These are phyloP conservation scores for Cryptus armator DNA, from an alignment of 2,888 invertebrate species.

Conservation along the genomic window DNA sequence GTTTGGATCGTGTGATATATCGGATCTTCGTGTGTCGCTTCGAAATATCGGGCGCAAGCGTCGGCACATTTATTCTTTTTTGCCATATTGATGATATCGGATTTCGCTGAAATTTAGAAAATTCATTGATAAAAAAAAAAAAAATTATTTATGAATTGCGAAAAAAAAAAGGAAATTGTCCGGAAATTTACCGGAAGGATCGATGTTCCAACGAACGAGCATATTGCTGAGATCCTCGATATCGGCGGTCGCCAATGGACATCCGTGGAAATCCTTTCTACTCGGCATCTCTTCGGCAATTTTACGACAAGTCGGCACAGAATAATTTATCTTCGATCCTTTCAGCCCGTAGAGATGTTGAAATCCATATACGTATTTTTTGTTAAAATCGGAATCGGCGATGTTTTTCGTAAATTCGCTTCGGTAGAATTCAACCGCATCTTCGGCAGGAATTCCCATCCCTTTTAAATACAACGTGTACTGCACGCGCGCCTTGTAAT, in stretches of 20 bases:
- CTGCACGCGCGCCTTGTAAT: conserved; percentile 94
- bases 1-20: conserved; percentile 89
- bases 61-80: conserved; percentile 91
- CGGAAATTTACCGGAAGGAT: conserved; percentile 86
- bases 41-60: conserved; percentile 95
- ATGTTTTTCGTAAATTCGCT: conserved; percentile 95
- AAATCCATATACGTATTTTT: conserved; percentile 96
- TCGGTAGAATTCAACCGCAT: conserved; percentile 95
- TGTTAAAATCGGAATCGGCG: conserved; percentile 95
- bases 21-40: conserved; percentile 88
- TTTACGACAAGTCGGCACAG: conserved; percentile 96
- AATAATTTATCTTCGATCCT: conserved; percentile 95
- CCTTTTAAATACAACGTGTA: conserved; percentile 98
- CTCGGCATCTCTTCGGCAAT: conserved; percentile 92
- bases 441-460: conserved; percentile 95
- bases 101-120: conserved; percentile 85
- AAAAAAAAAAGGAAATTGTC: conserved; percentile 38
- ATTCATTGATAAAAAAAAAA: neutral
- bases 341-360: conserved; percentile 98
- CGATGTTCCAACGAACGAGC: conserved; percentile 89
- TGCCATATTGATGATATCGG: neutral
- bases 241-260: conserved; percentile 96
- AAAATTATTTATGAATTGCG: neutral
- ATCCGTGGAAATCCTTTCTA: conserved; percentile 95
- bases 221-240: conserved; percentile 90